Evolutionary conservation across 2,888 invertebrate species (phyloP).

Genomic region (Epinotia nisella): DNA sequence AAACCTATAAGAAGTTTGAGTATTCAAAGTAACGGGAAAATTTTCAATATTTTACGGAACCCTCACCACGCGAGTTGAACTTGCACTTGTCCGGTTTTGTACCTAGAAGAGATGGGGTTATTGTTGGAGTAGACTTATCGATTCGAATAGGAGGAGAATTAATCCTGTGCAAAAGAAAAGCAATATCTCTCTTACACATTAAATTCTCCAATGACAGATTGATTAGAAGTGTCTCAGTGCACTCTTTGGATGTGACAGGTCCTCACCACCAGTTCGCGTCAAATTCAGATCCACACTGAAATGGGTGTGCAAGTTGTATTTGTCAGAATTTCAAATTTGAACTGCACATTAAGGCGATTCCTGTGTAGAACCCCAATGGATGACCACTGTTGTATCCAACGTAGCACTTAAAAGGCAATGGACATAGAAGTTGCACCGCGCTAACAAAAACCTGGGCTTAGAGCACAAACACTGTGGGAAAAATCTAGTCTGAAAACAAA

Average conservation of each 20-base stretch:
- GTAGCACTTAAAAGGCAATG: no score
- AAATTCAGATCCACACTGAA: neutral
- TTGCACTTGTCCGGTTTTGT: no score
- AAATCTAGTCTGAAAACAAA: conserved; percentile 2
- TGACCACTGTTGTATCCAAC: no score
- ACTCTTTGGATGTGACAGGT: neutral
- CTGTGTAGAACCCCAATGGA: no score
- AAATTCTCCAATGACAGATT: neutral
- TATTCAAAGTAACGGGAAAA: no score
- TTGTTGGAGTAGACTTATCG: neutral
- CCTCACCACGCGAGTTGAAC: no score
- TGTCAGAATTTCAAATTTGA: no score
- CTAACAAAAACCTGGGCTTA: neutral
- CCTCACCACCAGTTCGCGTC: neutral
- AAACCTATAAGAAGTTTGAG: no score
- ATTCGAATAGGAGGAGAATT: neutral
- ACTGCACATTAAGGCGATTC: no score
- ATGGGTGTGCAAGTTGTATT: neutral
- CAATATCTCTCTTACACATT: no score
- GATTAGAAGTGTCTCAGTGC: neutral
- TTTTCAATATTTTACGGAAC: no score
- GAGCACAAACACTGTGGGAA: conserved; percentile 12
- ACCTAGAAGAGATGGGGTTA: neutral
- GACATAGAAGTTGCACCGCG: no score
- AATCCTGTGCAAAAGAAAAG: neutral